Evolutionary conservation across 2,888 invertebrate species (phyloP).

Genomic region (Oasisia sp.): DNA sequence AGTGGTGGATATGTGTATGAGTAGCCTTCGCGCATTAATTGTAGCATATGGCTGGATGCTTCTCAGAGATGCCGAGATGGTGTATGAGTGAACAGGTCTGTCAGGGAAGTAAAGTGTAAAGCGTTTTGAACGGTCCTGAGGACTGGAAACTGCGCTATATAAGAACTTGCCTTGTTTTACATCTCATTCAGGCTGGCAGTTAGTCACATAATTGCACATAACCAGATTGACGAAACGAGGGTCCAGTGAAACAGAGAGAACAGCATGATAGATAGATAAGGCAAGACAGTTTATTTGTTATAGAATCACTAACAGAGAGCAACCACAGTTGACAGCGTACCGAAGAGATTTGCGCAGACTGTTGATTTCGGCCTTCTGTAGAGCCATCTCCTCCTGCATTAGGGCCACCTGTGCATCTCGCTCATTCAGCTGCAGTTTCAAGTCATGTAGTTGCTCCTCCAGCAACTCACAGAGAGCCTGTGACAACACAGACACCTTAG

Average conservation of each 20-base stretch:
- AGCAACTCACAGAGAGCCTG: neutral
- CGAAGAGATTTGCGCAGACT: conserved; percentile 3
- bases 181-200: neutral
- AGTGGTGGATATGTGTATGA: too few relatives aligned
- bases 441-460: neutral
- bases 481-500: neutral
- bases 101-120: too few relatives aligned
- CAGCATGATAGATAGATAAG: too few relatives aligned
- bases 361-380: neutral
- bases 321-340: neutral
- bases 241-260: too few relatives aligned
- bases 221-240: too few relatives aligned
- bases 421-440: neutral
- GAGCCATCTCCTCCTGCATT: neutral
- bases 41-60: too few relatives aligned
- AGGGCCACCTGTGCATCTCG: neutral
- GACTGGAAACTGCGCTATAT: too few relatives aligned
- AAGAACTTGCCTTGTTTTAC: too few relatives aligned
- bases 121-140: too few relatives aligned
- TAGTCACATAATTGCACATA: neutral
- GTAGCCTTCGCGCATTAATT: too few relatives aligned
- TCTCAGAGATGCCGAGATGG: too few relatives aligned
- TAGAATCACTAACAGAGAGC: neutral
- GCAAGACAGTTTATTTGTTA: neutral
- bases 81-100: too few relatives aligned